phyloP scores from a whole-genome alignment of 2,113 vertebrate species.

The Dipodomys ordii region DNA sequence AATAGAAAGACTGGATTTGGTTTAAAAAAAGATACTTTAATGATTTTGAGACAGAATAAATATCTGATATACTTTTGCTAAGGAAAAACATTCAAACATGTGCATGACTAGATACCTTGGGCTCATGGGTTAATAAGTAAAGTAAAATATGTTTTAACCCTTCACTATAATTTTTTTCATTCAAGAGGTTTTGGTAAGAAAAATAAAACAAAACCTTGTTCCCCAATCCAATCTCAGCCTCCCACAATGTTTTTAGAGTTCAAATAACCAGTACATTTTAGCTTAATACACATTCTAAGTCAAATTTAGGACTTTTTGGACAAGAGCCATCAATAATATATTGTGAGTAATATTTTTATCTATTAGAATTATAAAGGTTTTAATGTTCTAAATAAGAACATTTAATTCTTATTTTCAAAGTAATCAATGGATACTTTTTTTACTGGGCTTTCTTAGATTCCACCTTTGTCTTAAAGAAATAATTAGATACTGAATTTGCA shows the following conservation, averaged over 20 bases:
- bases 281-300: not conserved
- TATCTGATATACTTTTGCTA: not conserved
- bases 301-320: not conserved
- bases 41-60: not conserved
- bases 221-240: too few relatives aligned
- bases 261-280: not conserved
- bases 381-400: too few relatives aligned
- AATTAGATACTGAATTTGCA: not conserved
- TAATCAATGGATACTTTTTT: not conserved
- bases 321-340: not conserved
- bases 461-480: not conserved
- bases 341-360: not conserved
- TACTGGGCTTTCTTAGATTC: not conserved
- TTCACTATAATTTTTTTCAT: not conserved
- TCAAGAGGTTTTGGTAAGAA: too few relatives aligned
- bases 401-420: not conserved
- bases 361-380: not conserved
- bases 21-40: not conserved
- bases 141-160: not conserved
- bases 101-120: not conserved
- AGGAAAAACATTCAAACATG: slow-evolving; percentile 21
- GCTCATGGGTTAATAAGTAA: not conserved
- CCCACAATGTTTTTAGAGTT: too few relatives aligned
- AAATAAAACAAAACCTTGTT: too few relatives aligned
- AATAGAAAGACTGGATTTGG: not conserved